Evolutionary conservation across 1,140 invertebrate species (phyloP), one percentile per base, ranked within the genome.

Genomic region (Pinna nobilis): DNA sequence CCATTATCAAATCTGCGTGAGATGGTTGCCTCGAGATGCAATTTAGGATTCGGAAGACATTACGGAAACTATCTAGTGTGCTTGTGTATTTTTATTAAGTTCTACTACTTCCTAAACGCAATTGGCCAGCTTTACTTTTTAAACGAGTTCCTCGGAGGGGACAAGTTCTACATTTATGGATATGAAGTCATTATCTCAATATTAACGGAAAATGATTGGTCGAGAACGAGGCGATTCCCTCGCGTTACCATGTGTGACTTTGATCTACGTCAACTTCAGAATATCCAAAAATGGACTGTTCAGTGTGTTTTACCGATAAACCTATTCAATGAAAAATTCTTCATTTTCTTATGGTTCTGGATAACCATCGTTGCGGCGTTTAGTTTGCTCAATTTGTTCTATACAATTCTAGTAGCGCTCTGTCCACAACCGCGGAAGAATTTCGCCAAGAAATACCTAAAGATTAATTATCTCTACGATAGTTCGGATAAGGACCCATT

Each of bases 321-420:
- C 74, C 82, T 91, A 39, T 91, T 91, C 79, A 91, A 91, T 77
- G 90, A 91, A 79, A 91, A 91, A 78, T 90, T 91, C 63, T 91
- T 90, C 86, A 75, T 86, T 5, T 76, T 83, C 47, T 55, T 86
- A 4, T 86, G 84, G 84, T 82, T 86, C 53, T 86, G 84, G 84
- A 64, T 83, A 18, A 55, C 80, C 37, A 47, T 83, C n/a, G 68
- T 84, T 15, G 82, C 89, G 15, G 57, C 87, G 23, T 80, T 89
- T 7, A 88, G 87, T n/a, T 76, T 88, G 35, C 84, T 89, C 59
- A 85, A 80, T 57, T 82, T 88, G 44, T 13, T 87, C 7, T 69
- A 70, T 11, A 85, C 86, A 83, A 67, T 87, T 35, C 79, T 81
- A 70, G 68, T 80, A 66, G 80, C 81, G 76, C 61, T 79, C 11